Conservation (phyloP, 2,888 invertebrate species). For the Thymelicus lineola region DNA sequence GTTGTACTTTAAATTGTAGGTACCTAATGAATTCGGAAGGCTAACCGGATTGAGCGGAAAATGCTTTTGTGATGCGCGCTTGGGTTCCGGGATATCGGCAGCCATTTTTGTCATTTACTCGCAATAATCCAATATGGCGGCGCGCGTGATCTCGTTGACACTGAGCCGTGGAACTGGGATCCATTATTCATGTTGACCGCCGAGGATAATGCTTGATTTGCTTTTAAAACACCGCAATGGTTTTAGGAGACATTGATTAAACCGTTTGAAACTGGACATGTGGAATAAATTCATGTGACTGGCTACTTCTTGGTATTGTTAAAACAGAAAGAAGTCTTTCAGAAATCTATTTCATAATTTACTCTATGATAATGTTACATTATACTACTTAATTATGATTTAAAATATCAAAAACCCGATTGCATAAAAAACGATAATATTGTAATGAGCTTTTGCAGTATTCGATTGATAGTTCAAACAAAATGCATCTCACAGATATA, state of each 20-base stretch:
- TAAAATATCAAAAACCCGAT: no score
- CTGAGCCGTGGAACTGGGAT: conserved; percentile 74
- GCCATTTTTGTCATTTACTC: conserved; percentile 76
- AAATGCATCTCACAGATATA: no score
- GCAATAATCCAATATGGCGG: conserved; percentile 77
- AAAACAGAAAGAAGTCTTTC: no score
- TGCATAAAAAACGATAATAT: no score
- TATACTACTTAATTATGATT: no score
- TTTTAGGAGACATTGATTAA: conserved; percentile 24
- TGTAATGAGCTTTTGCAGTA: no score
- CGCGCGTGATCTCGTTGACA: conserved; percentile 80
- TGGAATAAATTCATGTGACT: background rate
- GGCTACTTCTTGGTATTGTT: background rate
- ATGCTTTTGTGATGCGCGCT: conserved; percentile 22
- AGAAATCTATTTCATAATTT: no score
- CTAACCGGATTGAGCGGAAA: conserved; percentile 22
- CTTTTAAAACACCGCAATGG: conserved; percentile 46
- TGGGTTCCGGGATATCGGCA: conserved; percentile 52
- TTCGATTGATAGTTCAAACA: no score
- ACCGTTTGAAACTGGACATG: conserved; percentile 10
- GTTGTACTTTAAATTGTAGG: conserved; percentile 9
- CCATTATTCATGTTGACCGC: conserved; percentile 77
- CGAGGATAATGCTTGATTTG: conserved; percentile 61
- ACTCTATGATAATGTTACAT: no score
- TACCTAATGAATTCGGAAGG: conserved; percentile 14